phyloP scores from a whole-genome alignment of 2,113 vertebrate species.

The Narcine bancroftii region DNA sequence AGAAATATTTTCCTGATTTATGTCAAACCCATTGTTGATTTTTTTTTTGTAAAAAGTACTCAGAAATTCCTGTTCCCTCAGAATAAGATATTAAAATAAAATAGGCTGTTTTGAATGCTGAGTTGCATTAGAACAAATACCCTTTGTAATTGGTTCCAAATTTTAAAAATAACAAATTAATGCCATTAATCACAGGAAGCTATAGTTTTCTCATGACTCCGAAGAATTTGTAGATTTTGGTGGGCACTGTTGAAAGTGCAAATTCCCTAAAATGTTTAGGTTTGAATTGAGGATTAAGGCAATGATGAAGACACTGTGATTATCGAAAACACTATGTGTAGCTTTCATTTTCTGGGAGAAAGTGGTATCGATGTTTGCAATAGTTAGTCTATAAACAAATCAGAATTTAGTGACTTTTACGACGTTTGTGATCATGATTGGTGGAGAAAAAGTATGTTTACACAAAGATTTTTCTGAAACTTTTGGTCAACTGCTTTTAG shows the following conservation, averaged over 20 bases:
- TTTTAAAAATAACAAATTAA: constrained; percentile 30
- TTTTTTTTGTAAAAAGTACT: background rate
- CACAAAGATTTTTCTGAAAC: background rate
- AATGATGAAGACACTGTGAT: background rate
- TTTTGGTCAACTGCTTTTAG: background rate
- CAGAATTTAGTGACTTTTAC: background rate
- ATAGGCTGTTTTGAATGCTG: background rate
- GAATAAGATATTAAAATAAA: constrained; percentile 12
- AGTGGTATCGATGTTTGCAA: background rate
- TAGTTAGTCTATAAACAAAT: background rate
- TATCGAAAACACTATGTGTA: background rate
- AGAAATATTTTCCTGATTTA: background rate
- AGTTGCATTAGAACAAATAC: constrained; percentile 13
- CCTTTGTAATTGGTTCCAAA: constrained; percentile 33
- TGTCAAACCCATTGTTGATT: background rate
- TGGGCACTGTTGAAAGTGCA: background rate
- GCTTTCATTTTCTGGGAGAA: background rate
- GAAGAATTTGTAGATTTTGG: background rate
- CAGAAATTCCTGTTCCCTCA: background rate
- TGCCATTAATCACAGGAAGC: constrained; percentile 26
- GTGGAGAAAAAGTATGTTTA: background rate
- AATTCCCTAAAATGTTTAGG: background rate
- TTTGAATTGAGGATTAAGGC: background rate
- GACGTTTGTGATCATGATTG: background rate
- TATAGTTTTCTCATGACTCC: constrained; percentile 11